Evolutionary conservation across 2,888 invertebrate species (phyloP).

Genomic region (Lithophane socia): DNA sequence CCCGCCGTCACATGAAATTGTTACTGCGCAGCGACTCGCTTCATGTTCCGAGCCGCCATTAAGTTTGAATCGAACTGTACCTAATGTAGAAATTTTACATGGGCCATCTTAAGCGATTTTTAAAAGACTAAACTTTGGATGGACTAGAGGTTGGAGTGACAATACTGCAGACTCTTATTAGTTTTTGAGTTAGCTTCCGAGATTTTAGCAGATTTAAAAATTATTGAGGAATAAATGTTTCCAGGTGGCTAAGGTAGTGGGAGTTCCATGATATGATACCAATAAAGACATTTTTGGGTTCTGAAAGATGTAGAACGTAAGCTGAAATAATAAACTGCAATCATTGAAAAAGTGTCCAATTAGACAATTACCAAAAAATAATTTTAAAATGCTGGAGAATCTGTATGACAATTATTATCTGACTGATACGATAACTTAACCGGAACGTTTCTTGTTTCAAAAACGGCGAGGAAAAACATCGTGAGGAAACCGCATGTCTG

Average conservation of each 20-base stretch:
- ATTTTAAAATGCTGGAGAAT: not conserved
- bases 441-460: not conserved
- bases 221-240: not conserved
- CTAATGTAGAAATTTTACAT: not conserved
- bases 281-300: not conserved
- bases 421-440: not conserved
- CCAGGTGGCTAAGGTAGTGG: not conserved
- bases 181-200: not conserved
- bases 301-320: not conserved
- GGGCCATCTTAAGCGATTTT: not conserved
- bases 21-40: no score
- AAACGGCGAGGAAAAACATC: no score
- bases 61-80: no score
- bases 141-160: not conserved
- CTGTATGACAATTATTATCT: not conserved
- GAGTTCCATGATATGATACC: not conserved
- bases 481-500: no score
- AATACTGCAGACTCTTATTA: not conserved
- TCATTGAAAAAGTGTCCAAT: not conserved
- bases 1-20: no score
- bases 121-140: not conserved
- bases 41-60: no score
- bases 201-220: not conserved
- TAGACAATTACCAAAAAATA: not conserved
- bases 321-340: not conserved